phyloP scores from a whole-genome alignment of 1,140 invertebrate species.

The Leptoteleia sp. region DNA sequence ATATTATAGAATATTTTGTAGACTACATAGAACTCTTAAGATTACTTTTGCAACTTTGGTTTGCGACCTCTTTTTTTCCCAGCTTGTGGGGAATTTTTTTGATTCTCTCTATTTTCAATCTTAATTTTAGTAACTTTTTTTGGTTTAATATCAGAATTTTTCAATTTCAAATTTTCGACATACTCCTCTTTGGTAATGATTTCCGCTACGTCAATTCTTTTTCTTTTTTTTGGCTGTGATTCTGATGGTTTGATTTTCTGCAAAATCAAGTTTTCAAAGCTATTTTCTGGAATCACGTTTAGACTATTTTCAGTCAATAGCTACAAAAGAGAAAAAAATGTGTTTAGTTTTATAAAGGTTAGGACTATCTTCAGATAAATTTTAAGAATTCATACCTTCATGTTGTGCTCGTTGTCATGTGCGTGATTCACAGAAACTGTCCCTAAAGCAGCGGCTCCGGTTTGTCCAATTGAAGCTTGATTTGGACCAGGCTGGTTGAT shows the following conservation, averaged over 20 bases:
- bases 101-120: conserved; percentile 5
- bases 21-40: too few relatives aligned
- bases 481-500: too few relatives aligned
- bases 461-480: too few relatives aligned
- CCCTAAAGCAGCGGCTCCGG: too few relatives aligned
- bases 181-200: conserved; percentile 12
- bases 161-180: conserved; percentile 80
- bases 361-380: background rate
- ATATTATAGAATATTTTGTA: too few relatives aligned
- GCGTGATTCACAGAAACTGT: too few relatives aligned
- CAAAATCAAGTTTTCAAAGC: conserved; percentile 4
- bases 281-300: background rate
- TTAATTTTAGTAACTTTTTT: conserved; percentile 10
- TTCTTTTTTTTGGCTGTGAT: background rate
- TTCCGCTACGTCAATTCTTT: conserved; percentile 4
- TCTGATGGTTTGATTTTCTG: background rate
- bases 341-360: too few relatives aligned
- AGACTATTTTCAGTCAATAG: background rate
- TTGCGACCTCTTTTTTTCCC: conserved; percentile 14
- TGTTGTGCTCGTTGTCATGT: too few relatives aligned
- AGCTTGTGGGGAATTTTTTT: background rate
- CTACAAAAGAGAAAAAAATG: too few relatives aligned
- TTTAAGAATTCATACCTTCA: background rate
- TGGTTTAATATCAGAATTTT: background rate
- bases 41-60: background rate